These are phyloP conservation scores for Octodonta nipae DNA, from an alignment of 2,888 invertebrate genomes.

Conservation along the genomic window DNA sequence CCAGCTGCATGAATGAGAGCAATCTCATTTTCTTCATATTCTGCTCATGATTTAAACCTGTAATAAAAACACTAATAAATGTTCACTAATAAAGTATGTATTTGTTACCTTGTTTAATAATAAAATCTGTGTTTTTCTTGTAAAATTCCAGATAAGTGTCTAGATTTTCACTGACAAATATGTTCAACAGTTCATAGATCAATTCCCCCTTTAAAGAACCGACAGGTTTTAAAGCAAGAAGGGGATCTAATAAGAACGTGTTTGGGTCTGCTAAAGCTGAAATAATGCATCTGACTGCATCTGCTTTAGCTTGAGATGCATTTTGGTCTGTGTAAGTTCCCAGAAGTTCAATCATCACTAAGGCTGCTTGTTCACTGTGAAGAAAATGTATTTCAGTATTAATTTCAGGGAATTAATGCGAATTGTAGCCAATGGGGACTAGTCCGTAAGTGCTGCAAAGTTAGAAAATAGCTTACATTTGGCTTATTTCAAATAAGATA, in stretches of 20 bases:
- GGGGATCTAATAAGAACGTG: conserved; percentile 87
- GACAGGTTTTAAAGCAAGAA: conserved; percentile 86
- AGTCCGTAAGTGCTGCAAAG: no score
- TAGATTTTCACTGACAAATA: conserved; percentile 89
- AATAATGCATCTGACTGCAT: conserved; percentile 91
- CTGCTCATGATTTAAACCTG: conserved; percentile 70
- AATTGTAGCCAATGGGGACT: no score
- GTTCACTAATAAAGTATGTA: no score
- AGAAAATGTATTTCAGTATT: conserved; percentile 12
- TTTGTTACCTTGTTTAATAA: conserved; percentile 62
- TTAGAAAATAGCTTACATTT: no score
- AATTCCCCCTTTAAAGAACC: conserved; percentile 87
- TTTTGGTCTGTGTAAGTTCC: conserved; percentile 95
- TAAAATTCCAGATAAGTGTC: conserved; percentile 88
- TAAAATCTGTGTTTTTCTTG: conserved; percentile 81
- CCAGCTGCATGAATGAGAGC: conserved; percentile 93
- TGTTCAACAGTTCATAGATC: conserved; percentile 84
- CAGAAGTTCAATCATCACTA: conserved; percentile 92
- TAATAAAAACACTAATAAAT: no score
- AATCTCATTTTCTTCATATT: conserved; percentile 95
- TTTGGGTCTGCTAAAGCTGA: conserved; percentile 91
- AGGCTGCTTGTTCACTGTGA: conserved; percentile 75
- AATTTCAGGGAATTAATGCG: no score
- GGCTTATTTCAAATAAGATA: no score
- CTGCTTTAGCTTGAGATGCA: conserved; percentile 90